These are phyloP conservation scores for Acrocephalus arundinaceus DNA, from an alignment of 2,113 vertebrate genomes.

Conservation along the genomic window DNA sequence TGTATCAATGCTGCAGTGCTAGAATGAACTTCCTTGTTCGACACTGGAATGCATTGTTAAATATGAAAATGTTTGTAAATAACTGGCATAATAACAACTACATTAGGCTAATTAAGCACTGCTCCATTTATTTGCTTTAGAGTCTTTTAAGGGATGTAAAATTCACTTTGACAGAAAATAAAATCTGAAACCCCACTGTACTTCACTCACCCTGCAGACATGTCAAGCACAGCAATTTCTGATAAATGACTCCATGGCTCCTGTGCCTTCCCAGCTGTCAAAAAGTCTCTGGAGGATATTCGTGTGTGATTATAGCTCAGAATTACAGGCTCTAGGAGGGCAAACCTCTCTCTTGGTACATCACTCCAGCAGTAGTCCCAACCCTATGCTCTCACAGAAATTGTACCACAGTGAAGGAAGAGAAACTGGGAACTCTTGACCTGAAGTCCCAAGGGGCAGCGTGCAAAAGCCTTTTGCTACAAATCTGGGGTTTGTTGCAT, in stretches of 20 bases:
- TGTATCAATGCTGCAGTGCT: background rate
- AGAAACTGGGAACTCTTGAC: background rate
- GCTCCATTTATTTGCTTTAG: background rate
- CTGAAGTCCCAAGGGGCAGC: background rate
- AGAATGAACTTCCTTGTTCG: background rate
- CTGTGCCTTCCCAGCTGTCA: background rate
- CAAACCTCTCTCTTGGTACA: rapidly evolving
- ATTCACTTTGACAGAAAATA: background rate
- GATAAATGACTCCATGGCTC: background rate
- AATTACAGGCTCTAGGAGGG: background rate
- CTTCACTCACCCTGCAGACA: background rate
- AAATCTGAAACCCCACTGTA: background rate
- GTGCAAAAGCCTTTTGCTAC: background rate
- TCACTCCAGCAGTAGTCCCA: background rate
- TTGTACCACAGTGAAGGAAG: background rate
- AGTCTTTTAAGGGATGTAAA: background rate
- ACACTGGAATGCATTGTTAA: background rate
- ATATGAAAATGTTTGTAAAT: background rate
- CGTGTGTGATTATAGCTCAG: background rate
- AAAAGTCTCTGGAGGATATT: background rate
- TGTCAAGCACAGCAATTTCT: background rate
- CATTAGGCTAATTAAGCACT: background rate
- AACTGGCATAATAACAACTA: background rate
- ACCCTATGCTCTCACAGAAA: background rate
- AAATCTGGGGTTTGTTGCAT: background rate